Base-by-base conservation (phyloP, 2,113 vertebrate genomes). In the Pavo muticus region DNA sequence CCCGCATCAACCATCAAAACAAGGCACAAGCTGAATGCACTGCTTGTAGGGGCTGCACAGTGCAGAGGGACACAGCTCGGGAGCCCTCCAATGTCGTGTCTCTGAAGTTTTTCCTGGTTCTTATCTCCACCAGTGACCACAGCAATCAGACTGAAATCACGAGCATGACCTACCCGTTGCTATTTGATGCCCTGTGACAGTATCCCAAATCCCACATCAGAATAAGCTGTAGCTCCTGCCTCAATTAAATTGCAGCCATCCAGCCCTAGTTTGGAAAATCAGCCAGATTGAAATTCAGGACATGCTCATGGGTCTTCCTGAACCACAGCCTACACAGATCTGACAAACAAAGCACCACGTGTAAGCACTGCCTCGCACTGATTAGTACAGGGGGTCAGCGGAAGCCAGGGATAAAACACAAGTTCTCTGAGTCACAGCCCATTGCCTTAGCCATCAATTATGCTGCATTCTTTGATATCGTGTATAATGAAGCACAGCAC, bases 41-140 rank as follows among this genome's bases (percentile, higher is more conserved):
- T 16, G 56, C 79, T 23, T 30, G 50, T 3, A 7, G 0, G 1
- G 54, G 8, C 32, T 5, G 59, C 5, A 3, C 61, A 0, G 10
- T 20, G 70, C 68, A 56, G 56, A 56, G 56, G 60, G 57, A 20
- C 56, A 23, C 7, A 19, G 73, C 69, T 47, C 64, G 7, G 68
- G 1, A 3, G 1, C 7, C 24, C 1, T 50, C 48, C 48, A 50
- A 4, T 25, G 48, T 25, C 14, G 24, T 50, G 24, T 50, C 48
- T 50, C 24, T 50, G 21, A 0, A 42, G 27, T 4, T 73, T 52
- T 44, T 48, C 23, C 59, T 17, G 20, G 21, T 15, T 79, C 39
- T 83, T 35, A 11, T 13, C 32, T 76, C 8, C 39, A 10, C 9
- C 80, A 25, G 8, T 18, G 60, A 23, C 65, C 5, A 0, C 1